Evolutionary conservation across 2,888 invertebrate species (phyloP), one percentile per base, ranked within the genome.

Genomic region (Pemphredon lugubris): DNA sequence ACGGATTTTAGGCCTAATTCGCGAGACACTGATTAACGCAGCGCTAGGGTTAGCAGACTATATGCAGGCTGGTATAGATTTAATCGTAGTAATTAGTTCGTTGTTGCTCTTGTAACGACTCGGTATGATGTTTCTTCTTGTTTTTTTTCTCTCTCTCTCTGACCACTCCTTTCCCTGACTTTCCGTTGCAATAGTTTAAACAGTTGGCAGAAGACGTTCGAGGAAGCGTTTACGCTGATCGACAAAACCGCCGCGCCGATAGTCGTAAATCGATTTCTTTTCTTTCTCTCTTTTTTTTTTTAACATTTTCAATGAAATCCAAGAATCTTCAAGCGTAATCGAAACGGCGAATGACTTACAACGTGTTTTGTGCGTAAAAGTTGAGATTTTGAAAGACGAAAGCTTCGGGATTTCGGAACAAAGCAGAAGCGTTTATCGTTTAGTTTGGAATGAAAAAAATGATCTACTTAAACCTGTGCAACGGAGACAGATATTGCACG

Each of bases 1-100:
- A 72, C 69, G 73, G 76, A 77, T 60, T 75, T 73, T 74, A 87
- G 87, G 87, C 87, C 86, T 86, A 85, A 84, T 75, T 79, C 82
- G 80, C 81, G 82, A 84, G 81, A 85, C 73, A 82, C 60, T 72
- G 79, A 74, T 74, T 76, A 66, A 71, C 73, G 71, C 68, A 73
- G 77, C 71, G 75, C 77, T 82, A 79, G 59, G 64, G 48, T 77
- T 70, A 74, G 66, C 71, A 48, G 77, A 71, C 77, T 79, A 80
- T 59, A 57, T 70, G 61, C 67, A 67, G 69, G 60, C 58, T 69
- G 53, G 44, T 67, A 70, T 58, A 69, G 63, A 66, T 63, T 64
- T 68, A 67, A 69, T 61, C 61, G 57, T 75, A 73, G 65, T 74
- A 75, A 80, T 72, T 79, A 81, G 68, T 84, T 86, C 83, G 84